These are phyloP conservation scores for Chymomyza procnemis DNA, from an alignment of 2,888 invertebrate genomes.

Conservation along the genomic window DNA sequence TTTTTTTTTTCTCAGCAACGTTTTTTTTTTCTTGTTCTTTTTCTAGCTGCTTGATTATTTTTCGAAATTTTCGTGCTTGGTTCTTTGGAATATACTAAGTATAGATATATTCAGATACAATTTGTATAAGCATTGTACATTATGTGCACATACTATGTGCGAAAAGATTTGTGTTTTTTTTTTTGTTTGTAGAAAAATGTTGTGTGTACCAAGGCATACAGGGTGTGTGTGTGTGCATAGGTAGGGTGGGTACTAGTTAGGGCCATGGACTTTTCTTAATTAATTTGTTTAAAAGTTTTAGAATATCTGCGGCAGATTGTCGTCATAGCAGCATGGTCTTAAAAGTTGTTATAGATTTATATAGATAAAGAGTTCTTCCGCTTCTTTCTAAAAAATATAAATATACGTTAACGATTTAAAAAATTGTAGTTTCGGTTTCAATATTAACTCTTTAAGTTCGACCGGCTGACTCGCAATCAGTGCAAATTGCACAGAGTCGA, in stretches of 20 bases:
- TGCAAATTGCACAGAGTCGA: too few species aligned
- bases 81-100: slow-evolving; percentile 57
- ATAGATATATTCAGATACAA: not conserved
- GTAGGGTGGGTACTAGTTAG: too few species aligned
- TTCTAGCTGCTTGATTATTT: slow-evolving; percentile 47
- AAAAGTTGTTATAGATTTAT: too few species aligned
- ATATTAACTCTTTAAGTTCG: too few species aligned
- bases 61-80: slow-evolving; percentile 49
- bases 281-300: slow-evolving; percentile 8
- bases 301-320: too few species aligned
- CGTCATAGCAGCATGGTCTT: too few species aligned
- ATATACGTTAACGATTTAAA: too few species aligned
- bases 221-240: slow-evolving; percentile 8
- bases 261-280: slow-evolving; percentile 6
- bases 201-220: slow-evolving; percentile 20
- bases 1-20: slow-evolving; percentile 52
- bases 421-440: too few species aligned
- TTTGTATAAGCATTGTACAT: too few species aligned
- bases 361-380: too few species aligned
- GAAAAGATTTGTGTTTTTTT: slow-evolving; percentile 58
- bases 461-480: too few species aligned
- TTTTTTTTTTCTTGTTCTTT: slow-evolving; percentile 40
- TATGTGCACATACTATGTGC: slow-evolving; percentile 30
- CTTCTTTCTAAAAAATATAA: too few species aligned
- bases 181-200: slow-evolving; percentile 18